These are phyloP conservation scores for Archivesica marissinica DNA, from an alignment of 1,140 invertebrate species.

Conservation along the genomic window DNA sequence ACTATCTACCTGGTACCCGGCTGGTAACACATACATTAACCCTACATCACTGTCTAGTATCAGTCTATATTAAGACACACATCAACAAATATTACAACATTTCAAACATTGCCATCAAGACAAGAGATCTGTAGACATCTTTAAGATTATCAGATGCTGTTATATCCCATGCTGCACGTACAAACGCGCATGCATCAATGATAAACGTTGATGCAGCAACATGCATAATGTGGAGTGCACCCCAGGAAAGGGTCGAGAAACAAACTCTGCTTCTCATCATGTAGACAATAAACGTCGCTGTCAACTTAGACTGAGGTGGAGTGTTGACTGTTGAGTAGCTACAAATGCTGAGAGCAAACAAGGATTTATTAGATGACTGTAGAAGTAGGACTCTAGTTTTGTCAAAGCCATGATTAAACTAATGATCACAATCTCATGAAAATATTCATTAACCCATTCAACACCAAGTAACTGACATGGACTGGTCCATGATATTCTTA, in stretches of 20 bases:
- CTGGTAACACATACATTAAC: no score
- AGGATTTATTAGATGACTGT: conserved; percentile 12
- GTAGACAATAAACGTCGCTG: conserved; percentile 39
- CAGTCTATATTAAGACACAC: no score
- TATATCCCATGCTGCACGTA: conserved; percentile 5
- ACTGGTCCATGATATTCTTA: no score
- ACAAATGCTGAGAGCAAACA: neutral
- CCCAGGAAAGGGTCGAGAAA: conserved; percentile 38
- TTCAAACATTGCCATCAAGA: neutral
- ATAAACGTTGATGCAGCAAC: conserved; percentile 26
- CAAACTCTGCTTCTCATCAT: conserved; percentile 27
- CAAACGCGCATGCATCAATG: conserved; percentile 17
- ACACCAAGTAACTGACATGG: no score
- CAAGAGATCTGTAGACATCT: conserved; percentile 10
- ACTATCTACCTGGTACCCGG: no score
- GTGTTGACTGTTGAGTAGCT: neutral
- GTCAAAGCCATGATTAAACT: no score
- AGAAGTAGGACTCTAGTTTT: neutral
- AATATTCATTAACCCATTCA: no score
- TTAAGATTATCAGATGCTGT: neutral
- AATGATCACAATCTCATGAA: no score
- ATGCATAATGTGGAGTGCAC: conserved; percentile 26
- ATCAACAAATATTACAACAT: conserved; percentile 10
- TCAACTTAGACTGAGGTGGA: neutral
- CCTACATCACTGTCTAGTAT: no score